Percentiles rank a stretch among this genome's conserved stretches.
phyloP scores from a whole-genome alignment of 2,888 invertebrate species.

The Sphinx pinastri region DNA sequence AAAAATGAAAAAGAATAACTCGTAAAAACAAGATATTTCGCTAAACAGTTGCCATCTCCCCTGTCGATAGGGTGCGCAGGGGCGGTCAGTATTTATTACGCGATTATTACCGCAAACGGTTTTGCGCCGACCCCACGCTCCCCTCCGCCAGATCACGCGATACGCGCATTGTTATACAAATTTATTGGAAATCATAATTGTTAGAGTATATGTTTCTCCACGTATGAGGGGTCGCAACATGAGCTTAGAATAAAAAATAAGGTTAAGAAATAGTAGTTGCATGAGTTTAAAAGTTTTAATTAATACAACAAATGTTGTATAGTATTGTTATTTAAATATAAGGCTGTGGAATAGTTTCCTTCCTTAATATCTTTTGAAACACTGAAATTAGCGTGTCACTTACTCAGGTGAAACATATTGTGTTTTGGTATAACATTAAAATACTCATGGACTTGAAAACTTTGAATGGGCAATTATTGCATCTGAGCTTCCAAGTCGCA shows the following conservation, averaged over 20 bases:
- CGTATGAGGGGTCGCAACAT: neutral
- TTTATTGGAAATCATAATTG: conserved; percentile 16
- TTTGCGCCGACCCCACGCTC: conserved; percentile 46
- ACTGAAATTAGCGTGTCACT: too few species aligned
- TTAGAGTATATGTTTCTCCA: conserved; percentile 16
- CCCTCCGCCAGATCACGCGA: conserved; percentile 34
- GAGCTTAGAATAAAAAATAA: neutral
- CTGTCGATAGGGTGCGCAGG: conserved; percentile 21
- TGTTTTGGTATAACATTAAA: too few species aligned
- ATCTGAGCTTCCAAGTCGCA: too few species aligned
- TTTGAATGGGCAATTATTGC: too few species aligned
- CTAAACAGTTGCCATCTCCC: neutral
- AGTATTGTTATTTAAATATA: too few species aligned
- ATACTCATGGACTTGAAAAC: too few species aligned
- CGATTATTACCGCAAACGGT: conserved; percentile 65
- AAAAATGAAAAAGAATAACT: neutral
- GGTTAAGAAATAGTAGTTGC: too few species aligned
- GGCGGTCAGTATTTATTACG: conserved; percentile 58
- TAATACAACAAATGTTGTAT: too few species aligned
- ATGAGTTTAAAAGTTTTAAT: too few species aligned
- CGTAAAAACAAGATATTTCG: neutral
- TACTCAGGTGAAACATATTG: too few species aligned
- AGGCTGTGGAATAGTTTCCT: too few species aligned
- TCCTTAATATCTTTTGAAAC: too few species aligned
- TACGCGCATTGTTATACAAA: conserved; percentile 31